Conservation (phyloP, 1,140 invertebrate genomes). For the Aplysia californica region DNA sequence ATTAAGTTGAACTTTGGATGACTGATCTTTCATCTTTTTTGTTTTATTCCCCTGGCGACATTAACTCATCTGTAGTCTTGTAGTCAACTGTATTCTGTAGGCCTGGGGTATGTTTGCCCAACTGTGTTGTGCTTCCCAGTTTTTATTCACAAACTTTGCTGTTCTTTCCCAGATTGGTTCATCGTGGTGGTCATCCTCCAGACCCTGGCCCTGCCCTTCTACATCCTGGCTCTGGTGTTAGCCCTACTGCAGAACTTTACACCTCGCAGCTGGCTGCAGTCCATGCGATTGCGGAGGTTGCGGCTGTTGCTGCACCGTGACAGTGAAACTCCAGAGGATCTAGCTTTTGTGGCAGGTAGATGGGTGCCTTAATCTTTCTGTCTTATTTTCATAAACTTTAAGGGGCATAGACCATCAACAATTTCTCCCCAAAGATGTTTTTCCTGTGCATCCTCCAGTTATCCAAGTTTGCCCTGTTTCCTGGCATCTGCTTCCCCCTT, state of each 20-base stretch:
- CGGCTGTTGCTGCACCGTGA: slow-evolving; percentile 10
- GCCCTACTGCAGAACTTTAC: slow-evolving; percentile 24
- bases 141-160: too few relatives aligned
- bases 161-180: slow-evolving; percentile 23
- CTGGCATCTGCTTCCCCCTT: not conserved
- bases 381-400: too few relatives aligned
- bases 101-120: too few relatives aligned
- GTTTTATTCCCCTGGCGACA: too few relatives aligned
- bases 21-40: too few relatives aligned
- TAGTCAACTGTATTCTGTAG: too few relatives aligned
- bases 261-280: slow-evolving; percentile 13
- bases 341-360: slow-evolving; percentile 18
- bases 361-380: not conserved
- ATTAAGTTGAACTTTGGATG: too few relatives aligned
- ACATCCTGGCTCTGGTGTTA: not conserved
- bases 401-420: too few relatives aligned
- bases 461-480: not conserved
- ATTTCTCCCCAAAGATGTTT: too few relatives aligned
- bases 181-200: slow-evolving; percentile 15
- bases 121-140: too few relatives aligned
- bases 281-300: not conserved
- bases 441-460: too few relatives aligned
- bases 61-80: too few relatives aligned
- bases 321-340: slow-evolving; percentile 28
- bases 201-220: slow-evolving; percentile 11